Evolutionary conservation across 2,113 vertebrate species (phyloP).

Genomic region (Protobothrops mucrosquamatus): DNA sequence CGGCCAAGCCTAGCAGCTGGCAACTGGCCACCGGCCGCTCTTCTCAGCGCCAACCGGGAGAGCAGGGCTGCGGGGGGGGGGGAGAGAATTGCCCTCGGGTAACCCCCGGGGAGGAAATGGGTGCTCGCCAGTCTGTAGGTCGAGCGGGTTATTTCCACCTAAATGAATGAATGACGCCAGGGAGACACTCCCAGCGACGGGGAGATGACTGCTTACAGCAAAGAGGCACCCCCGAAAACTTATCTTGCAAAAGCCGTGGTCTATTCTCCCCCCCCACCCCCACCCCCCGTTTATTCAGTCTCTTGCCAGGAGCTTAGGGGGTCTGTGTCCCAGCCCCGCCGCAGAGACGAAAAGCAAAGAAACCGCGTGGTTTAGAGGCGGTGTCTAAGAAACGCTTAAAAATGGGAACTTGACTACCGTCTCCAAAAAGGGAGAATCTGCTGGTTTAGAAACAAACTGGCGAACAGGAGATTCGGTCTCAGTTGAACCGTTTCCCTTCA

Average conservation of each 20-base stretch:
- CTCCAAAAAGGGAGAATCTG: neutral
- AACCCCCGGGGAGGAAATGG: neutral
- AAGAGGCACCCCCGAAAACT: neutral
- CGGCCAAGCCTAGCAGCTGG: slow-evolving; percentile 52
- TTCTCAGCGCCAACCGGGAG: neutral
- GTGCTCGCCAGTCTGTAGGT: neutral
- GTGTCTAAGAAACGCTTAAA: neutral
- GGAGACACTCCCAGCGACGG: neutral
- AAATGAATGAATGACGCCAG: too few relatives aligned
- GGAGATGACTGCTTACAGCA: neutral
- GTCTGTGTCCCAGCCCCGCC: neutral
- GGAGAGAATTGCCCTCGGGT: too few relatives aligned
- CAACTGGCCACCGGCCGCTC: slow-evolving; percentile 46
- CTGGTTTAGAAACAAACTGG: neutral
- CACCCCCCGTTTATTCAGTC: too few relatives aligned
- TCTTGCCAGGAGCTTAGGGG: neutral
- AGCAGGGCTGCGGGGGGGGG: accelerated
- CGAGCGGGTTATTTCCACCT: too few relatives aligned
- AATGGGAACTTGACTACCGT: neutral
- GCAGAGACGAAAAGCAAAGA: neutral
- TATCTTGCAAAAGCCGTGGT: neutral
- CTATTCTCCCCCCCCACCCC: neutral
- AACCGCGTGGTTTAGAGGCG: neutral
- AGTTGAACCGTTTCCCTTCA: neutral
- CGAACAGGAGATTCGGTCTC: too few relatives aligned